These are phyloP conservation scores for Sebastes flavidus DNA, from an alignment of 2,797 vertebrate genomes.

Conservation along the genomic window DNA sequence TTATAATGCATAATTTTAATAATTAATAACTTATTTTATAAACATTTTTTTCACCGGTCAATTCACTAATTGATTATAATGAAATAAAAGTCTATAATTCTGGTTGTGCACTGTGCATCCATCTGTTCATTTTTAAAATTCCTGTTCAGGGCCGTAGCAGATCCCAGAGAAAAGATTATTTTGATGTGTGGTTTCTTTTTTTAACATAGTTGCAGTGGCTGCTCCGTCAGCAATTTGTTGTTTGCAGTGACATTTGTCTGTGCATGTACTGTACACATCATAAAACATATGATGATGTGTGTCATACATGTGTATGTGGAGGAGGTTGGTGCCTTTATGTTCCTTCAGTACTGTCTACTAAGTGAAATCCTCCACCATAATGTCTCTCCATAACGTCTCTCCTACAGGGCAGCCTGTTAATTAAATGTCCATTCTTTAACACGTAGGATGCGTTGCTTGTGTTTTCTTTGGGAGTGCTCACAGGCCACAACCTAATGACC, in stretches of 20 bases:
- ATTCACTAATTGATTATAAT: background rate
- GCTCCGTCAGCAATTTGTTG: background rate
- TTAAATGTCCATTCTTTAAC: constrained; percentile 11
- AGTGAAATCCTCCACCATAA: background rate
- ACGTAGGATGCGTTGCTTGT: constrained; percentile 6
- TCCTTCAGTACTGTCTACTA: background rate
- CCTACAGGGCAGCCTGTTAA: background rate
- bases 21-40: background rate
- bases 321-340: background rate
- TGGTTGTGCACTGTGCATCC: background rate
- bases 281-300: background rate
- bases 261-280: background rate
- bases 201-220: background rate
- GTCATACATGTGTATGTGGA: background rate
- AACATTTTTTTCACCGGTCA: background rate
- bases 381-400: background rate
- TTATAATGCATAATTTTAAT: background rate
- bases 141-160: background rate
- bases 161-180: background rate
- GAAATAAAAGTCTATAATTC: background rate
- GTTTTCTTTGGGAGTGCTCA: constrained; percentile 25
- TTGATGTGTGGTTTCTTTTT: background rate
- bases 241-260: background rate
- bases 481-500: constrained; percentile 2
- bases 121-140: constrained; percentile 18